Evolutionary conservation across 2,888 invertebrate genomes (phyloP), one percentile per base, ranked within the genome.

Genomic region (Philonicus albiceps): DNA sequence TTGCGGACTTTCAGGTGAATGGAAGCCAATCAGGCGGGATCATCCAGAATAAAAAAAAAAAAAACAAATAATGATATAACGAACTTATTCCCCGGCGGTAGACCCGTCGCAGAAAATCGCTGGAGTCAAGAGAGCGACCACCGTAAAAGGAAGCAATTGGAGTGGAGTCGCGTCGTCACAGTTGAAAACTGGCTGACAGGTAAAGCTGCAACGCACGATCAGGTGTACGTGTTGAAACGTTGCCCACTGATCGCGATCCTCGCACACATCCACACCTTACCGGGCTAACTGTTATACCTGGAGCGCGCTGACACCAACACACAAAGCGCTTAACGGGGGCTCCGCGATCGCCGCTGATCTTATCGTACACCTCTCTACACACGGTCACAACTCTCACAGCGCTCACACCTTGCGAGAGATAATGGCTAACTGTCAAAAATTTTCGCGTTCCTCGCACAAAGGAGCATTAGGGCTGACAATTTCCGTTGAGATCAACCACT

Each of bases 231-330:
- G 78, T 49, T 2, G 11, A 37, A 37, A 5, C 11, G 16, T 53
- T 19, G 7, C 11, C 8, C 11, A 64, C 11, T 4, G 27, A 64
- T 64, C 27, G 49, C 27, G 27, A 64, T 64, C 22, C 2, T 64
- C 64, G 27, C 64, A 27, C 64, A 64, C 43, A 78, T 78, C 16
- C 27, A 78, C 49, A 7, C 49, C 7, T 40, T 22, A 76, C 76
- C 31, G 11, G 19, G 1, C 1, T n/a, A 78, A 78, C 78, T 78
- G 78, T 78, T 78, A 78, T 78, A 76, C 76, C 76, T 76, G 76
- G 76, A 76, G 76, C 37, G 11, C 22, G 64, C 22, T 64, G 0
- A 40, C 76, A 76, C 76, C 8, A n/a, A 40, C n/a, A 76, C 22
- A 40, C 13, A 40, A 8, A 37, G 22, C 0, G 55, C 19, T 11